Percentiles rank a stretch among this genome's conserved stretches.
These are phyloP conservation scores for Regulus satrapa DNA, from an alignment of 2,113 vertebrate genomes.

Conservation along the genomic window DNA sequence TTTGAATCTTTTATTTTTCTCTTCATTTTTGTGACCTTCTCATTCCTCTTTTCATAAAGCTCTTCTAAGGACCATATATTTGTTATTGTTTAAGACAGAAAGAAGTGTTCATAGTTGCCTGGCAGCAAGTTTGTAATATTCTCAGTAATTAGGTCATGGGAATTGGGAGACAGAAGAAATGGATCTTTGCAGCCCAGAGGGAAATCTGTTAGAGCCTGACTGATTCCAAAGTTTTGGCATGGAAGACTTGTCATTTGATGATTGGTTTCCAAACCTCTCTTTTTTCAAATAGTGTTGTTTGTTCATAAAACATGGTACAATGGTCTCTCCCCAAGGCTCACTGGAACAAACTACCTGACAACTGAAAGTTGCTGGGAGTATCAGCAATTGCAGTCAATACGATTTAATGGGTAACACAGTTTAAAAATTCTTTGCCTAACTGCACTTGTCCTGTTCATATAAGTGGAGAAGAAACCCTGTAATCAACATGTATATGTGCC, in stretches of 20 bases:
- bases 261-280: background rate
- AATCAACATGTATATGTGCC: background rate
- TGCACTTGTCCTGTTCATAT: background rate
- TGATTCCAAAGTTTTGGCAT: background rate
- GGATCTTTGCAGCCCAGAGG: background rate
- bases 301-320: background rate
- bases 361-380: background rate
- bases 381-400: background rate
- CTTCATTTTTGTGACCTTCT: background rate
- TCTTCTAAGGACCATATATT: background rate
- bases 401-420: background rate
- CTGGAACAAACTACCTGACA: background rate
- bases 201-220: background rate
- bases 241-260: background rate
- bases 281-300: background rate
- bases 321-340: background rate
- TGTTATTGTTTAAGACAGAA: constrained; percentile 3
- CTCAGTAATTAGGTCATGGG: background rate
- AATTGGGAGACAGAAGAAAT: background rate
- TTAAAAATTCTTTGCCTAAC: background rate
- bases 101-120: background rate
- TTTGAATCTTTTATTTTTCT: background rate
- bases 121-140: background rate
- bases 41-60: background rate
- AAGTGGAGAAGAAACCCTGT: background rate